A percentile compares a stretch with the other conserved stretches of the same genome.
phyloP scores from a whole-genome alignment of 2,113 vertebrate genomes.

The Phainopepla nitens region DNA sequence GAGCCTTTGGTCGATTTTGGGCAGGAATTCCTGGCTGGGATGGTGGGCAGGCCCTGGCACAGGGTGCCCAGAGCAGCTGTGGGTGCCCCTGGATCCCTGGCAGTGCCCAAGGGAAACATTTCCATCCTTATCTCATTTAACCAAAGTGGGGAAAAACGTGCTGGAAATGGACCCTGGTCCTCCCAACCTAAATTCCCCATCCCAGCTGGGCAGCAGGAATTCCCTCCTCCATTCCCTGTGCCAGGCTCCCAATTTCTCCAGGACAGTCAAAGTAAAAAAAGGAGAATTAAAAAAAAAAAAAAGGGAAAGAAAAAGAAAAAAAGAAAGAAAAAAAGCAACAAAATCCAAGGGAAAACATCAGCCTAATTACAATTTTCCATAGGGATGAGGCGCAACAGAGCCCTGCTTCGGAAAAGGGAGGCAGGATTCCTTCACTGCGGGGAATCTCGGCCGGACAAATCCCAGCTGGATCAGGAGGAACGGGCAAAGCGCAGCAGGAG shows the following conservation, averaged over 20 bases:
- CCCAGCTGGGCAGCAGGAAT: background rate
- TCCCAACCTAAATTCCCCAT: background rate
- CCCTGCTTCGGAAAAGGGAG: too few relatives aligned
- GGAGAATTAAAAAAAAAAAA: background rate
- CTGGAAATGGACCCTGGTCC: background rate
- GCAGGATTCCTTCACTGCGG: background rate
- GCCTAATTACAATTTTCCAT: background rate
- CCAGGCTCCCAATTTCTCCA: accelerated
- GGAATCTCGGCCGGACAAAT: background rate
- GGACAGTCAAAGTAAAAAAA: background rate
- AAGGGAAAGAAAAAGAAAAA: background rate
- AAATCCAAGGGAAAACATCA: background rate
- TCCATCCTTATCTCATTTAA: background rate
- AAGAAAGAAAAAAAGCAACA: background rate
- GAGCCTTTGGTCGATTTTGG: background rate
- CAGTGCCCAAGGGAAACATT: background rate
- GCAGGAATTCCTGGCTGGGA: accelerated
- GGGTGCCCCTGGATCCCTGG: background rate
- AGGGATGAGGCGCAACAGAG: background rate
- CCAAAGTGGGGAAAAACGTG: accelerated
- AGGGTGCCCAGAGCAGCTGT: background rate
- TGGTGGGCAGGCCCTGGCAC: background rate
- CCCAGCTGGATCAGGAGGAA: background rate
- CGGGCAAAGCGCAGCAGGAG: background rate
- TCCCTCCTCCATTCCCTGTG: background rate